phyloP scores from a whole-genome alignment of 2,888 invertebrate species.

The Taphrorychus bicolor region DNA sequence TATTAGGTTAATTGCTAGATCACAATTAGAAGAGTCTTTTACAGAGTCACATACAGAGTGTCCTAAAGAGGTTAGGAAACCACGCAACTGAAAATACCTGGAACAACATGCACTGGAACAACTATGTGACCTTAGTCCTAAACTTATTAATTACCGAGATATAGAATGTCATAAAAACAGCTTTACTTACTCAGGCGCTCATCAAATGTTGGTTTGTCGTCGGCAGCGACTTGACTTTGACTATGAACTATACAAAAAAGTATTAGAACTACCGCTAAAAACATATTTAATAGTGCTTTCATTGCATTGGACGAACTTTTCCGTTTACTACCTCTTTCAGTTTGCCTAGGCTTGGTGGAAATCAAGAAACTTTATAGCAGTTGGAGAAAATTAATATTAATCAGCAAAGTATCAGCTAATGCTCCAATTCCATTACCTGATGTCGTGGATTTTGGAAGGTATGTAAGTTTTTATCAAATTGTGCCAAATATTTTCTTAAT shows the following conservation, averaged over 20 bases:
- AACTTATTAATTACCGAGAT: not conserved
- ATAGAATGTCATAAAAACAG: not conserved
- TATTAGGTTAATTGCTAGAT: too few relatives aligned
- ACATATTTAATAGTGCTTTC: not conserved
- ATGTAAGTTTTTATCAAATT: too few relatives aligned
- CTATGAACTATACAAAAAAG: not conserved
- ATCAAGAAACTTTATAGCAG: slow-evolving; percentile 9
- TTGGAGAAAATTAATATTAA: slow-evolving; percentile 16
- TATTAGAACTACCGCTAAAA: not conserved
- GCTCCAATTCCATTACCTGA: too few relatives aligned
- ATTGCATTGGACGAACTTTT: not conserved
- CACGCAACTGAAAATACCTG: too few relatives aligned
- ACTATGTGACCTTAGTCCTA: not conserved
- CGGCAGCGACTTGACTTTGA: not conserved
- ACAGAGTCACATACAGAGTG: too few relatives aligned
- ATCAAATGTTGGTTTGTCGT: slow-evolving; percentile 5
- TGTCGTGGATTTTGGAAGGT: too few relatives aligned
- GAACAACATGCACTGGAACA: too few relatives aligned
- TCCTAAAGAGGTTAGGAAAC: too few relatives aligned
- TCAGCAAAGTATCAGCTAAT: too few relatives aligned
- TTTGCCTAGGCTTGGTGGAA: slow-evolving; percentile 11
- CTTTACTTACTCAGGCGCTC: slow-evolving; percentile 12
- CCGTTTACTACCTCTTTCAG: slow-evolving; percentile 3
- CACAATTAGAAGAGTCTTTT: too few relatives aligned
- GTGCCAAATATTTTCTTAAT: too few relatives aligned